These are phyloP conservation scores for Dichetophora obliterata DNA, from an alignment of 2,888 invertebrate genomes.

Conservation along the genomic window DNA sequence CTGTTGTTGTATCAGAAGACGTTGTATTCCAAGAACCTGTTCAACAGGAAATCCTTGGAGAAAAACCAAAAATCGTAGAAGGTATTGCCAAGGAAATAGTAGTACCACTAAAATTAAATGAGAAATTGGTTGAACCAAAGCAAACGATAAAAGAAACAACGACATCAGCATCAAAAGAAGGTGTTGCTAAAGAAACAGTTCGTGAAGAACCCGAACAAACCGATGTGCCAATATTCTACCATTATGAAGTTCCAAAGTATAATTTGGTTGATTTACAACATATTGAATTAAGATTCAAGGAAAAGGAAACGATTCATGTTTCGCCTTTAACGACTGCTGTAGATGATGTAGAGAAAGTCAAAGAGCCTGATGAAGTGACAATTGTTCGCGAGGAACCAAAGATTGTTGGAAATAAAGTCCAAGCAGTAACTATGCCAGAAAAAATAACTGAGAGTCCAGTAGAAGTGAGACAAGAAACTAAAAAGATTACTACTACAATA, in stretches of 20 bases:
- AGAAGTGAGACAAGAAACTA: neutral
- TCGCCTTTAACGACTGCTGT: neutral
- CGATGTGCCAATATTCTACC: conserved; percentile 32
- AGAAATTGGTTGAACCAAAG: neutral
- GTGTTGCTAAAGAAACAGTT: neutral
- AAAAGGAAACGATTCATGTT: neutral
- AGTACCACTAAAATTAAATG: neutral
- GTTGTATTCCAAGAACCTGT: neutral
- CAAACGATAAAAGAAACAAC: conserved; percentile 10
- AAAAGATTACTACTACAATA: neutral
- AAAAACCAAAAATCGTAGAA: neutral
- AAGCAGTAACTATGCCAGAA: neutral
- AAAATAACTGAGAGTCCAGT: neutral
- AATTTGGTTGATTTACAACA: conserved; percentile 32
- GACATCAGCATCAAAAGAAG: neutral
- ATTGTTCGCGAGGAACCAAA: neutral
- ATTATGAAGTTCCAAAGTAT: conserved; percentile 46
- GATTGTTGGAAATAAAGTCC: too few relatives aligned
- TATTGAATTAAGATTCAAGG: conserved; percentile 29
- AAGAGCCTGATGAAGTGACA: neutral
- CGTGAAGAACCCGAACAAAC: neutral
- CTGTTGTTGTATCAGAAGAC: neutral
- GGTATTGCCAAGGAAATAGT: neutral
- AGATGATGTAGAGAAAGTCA: too few relatives aligned
- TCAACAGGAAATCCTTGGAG: neutral